A percentile compares a stretch with the other conserved stretches of the same genome.
These are phyloP conservation scores for Hirtodrosophila duncani DNA, from an alignment of 2,888 invertebrate species.

Conservation along the genomic window DNA sequence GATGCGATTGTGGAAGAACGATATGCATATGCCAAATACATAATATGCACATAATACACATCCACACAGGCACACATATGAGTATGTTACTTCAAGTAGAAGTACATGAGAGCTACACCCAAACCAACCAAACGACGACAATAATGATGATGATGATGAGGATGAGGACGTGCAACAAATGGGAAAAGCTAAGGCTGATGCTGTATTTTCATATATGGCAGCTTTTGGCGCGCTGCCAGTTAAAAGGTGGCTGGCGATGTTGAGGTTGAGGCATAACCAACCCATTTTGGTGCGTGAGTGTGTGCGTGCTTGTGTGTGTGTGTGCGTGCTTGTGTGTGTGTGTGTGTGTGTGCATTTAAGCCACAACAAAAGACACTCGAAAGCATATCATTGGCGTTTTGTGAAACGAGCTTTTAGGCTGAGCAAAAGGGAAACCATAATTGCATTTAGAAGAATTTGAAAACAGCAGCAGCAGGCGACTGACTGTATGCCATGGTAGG, in stretches of 20 bases:
- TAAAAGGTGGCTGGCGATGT: slow-evolving; percentile 10
- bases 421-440: slow-evolving; percentile 54
- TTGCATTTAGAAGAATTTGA: slow-evolving; percentile 63
- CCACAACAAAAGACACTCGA: slow-evolving; percentile 65
- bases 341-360: slow-evolving; percentile 45
- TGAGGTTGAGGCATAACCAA: neutral
- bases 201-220: too few relatives aligned
- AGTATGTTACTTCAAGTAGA: too few relatives aligned
- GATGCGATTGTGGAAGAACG: slow-evolving; percentile 65
- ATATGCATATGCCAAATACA: slow-evolving; percentile 47
- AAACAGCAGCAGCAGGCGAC: slow-evolving; percentile 16
- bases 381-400: slow-evolving; percentile 65
- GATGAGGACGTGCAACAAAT: too few relatives aligned
- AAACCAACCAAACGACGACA: too few relatives aligned
- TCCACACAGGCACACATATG: slow-evolving; percentile 15
- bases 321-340: slow-evolving; percentile 6
- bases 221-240: slow-evolving; percentile 30
- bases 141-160: too few relatives aligned
- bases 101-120: too few relatives aligned
- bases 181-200: too few relatives aligned
- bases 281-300: too few relatives aligned
- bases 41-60: slow-evolving; percentile 6
- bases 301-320: neutral
- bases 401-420: slow-evolving; percentile 34
- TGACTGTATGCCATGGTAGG: too few relatives aligned